phyloP scores from a whole-genome alignment of 2,797 vertebrate species.

The Liparis tanakae region DNA sequence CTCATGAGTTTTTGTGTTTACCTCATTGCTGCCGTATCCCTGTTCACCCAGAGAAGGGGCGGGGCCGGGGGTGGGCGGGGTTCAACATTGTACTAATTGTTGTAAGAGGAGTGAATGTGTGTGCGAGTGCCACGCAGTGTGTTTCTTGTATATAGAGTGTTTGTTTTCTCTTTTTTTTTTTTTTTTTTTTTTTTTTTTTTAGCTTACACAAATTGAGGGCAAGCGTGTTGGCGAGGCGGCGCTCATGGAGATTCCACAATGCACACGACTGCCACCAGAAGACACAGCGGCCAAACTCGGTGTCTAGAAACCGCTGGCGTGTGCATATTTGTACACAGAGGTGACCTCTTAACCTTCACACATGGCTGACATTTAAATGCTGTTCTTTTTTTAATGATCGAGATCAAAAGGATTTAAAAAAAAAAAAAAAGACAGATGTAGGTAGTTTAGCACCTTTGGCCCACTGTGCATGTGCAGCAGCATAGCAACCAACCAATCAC shows the following conservation, averaged over 20 bases:
- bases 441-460: conserved; percentile 50
- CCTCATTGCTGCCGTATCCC: conserved; percentile 72
- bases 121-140: conserved; percentile 27
- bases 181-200: conserved; percentile 10
- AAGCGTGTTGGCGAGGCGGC: conserved; percentile 53
- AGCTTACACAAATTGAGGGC: conserved; percentile 51
- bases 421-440: conserved; percentile 5
- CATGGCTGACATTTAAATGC: conserved; percentile 56
- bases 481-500: conserved; percentile 55
- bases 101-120: conserved; percentile 44
- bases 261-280: conserved; percentile 63
- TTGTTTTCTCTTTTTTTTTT: conserved; percentile 5
- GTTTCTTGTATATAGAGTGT: conserved; percentile 45
- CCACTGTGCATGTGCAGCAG: conserved; percentile 66
- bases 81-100: conserved; percentile 64
- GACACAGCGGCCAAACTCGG: conserved; percentile 53
- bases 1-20: conserved; percentile 78
- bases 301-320: conserved; percentile 45
- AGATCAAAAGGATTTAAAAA: conserved; percentile 37
- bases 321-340: conserved; percentile 63
- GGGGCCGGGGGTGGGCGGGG: conserved; percentile 7
- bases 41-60: conserved; percentile 33
- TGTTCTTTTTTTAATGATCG: conserved; percentile 41
- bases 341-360: conserved; percentile 65
- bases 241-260: conserved; percentile 59